These are phyloP conservation scores for Struthio camelus DNA, from an alignment of 2,113 vertebrate genomes.

Conservation along the genomic window DNA sequence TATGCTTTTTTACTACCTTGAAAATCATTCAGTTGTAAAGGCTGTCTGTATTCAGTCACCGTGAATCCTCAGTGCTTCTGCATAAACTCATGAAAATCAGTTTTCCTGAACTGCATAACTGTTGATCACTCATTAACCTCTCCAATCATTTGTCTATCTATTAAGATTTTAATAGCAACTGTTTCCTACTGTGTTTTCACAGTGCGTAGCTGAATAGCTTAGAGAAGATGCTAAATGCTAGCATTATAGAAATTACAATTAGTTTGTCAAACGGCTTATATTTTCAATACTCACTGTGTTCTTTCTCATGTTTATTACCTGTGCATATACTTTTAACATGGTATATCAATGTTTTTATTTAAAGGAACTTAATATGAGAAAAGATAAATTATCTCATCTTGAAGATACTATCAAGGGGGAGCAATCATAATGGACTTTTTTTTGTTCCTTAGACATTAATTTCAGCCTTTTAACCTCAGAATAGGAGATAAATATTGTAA, in stretches of 20 bases:
- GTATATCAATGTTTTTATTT: constrained; percentile 44
- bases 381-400: constrained; percentile 68
- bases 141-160: neutral
- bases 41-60: neutral
- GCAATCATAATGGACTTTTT: constrained; percentile 16
- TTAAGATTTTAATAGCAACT: neutral
- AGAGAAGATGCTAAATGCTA: neutral
- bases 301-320: neutral
- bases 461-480: constrained; percentile 71
- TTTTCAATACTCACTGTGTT: neutral
- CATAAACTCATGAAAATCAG: neutral
- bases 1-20: neutral
- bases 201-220: neutral
- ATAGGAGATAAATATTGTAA: constrained; percentile 74
- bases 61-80: neutral
- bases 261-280: neutral
- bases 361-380: constrained; percentile 62
- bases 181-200: neutral
- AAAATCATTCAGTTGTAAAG: neutral
- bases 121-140: neutral
- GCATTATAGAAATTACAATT: neutral
- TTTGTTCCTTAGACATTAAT: constrained; percentile 67
- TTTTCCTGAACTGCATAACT: neutral
- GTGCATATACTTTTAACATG: neutral
- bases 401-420: constrained; percentile 38